A percentile compares a stretch with the other conserved stretches of the same genome.
Conservation (phyloP, 2,888 invertebrate genomes). For the Strigamia crassipes region DNA sequence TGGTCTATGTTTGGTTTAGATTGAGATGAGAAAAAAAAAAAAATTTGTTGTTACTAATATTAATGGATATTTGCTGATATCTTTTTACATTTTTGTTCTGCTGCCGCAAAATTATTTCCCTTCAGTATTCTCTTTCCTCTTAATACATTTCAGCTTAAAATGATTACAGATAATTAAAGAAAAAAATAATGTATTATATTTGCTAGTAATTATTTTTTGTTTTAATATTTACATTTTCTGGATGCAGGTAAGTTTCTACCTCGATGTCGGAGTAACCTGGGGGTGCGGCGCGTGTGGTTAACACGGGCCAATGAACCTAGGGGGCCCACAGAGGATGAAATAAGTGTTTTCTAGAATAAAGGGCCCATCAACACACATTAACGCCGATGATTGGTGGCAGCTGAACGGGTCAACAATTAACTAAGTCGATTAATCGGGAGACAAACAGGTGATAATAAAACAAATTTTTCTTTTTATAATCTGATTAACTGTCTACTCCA, state of each 20-base stretch:
- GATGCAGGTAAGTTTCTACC: neutral
- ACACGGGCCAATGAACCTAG: too few relatives aligned
- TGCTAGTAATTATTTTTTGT: neutral
- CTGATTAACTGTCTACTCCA: too few relatives aligned
- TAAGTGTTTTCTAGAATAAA: too few relatives aligned
- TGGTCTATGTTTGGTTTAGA: slow-evolving; percentile 10
- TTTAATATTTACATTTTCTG: neutral
- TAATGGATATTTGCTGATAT: slow-evolving; percentile 10
- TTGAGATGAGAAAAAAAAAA: neutral
- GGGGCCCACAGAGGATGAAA: too few relatives aligned
- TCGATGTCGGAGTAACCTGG: too few relatives aligned
- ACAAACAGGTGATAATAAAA: too few relatives aligned
- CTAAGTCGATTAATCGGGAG: too few relatives aligned
- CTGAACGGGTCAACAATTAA: too few relatives aligned
- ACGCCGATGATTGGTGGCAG: too few relatives aligned
- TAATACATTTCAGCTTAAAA: slow-evolving; percentile 3
- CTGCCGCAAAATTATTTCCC: neutral
- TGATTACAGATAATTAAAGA: slow-evolving; percentile 4
- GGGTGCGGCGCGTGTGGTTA: too few relatives aligned
- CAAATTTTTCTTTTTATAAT: too few relatives aligned
- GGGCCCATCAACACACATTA: too few relatives aligned
- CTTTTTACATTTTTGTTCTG: neutral
- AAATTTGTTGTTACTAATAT: neutral
- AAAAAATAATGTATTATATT: slow-evolving; percentile 8
- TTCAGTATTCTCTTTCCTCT: slow-evolving; percentile 6